Evolutionary conservation across 2,797 vertebrate species (phyloP).

Genomic region (Sebastolobus alascanus): DNA sequence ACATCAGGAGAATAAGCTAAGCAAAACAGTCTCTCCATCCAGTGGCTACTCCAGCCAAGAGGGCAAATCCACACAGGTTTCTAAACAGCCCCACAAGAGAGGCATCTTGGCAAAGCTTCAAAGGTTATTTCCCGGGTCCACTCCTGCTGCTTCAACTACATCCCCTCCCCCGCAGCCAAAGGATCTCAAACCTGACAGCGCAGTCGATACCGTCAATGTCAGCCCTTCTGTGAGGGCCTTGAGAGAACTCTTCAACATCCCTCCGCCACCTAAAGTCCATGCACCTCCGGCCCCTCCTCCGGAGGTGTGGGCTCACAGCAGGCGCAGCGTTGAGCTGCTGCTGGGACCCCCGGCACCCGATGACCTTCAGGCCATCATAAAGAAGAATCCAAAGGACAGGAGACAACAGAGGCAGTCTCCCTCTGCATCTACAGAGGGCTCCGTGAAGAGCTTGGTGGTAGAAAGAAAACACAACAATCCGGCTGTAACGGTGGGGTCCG

Average conservation of each 20-base stretch:
- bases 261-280: constrained; percentile 91
- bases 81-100: constrained; percentile 77
- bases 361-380: constrained; percentile 68
- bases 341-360: constrained; percentile 83
- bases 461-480: constrained; percentile 65
- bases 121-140: constrained; percentile 81
- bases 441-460: constrained; percentile 54
- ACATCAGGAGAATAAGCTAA: constrained; percentile 68
- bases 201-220: constrained; percentile 12
- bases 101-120: constrained; percentile 86
- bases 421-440: constrained; percentile 55
- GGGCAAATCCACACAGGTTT: constrained; percentile 80
- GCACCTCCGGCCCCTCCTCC: constrained; percentile 93
- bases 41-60: constrained; percentile 94
- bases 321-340: constrained; percentile 80
- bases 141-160: constrained; percentile 66
- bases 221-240: constrained; percentile 75
- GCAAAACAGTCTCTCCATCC: constrained; percentile 89
- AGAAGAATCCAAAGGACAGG: constrained; percentile 82
- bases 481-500: constrained; percentile 15
- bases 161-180: constrained; percentile 65
- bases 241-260: constrained; percentile 89
- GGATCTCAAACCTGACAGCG: constrained; percentile 15
- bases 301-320: constrained; percentile 86
- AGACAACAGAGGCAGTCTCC: constrained; percentile 72